Percentiles rank a stretch among this genome's conserved stretches.
Evolutionary conservation across 2,888 invertebrate species (phyloP).

Genomic region (Chrysodeixis includens): DNA sequence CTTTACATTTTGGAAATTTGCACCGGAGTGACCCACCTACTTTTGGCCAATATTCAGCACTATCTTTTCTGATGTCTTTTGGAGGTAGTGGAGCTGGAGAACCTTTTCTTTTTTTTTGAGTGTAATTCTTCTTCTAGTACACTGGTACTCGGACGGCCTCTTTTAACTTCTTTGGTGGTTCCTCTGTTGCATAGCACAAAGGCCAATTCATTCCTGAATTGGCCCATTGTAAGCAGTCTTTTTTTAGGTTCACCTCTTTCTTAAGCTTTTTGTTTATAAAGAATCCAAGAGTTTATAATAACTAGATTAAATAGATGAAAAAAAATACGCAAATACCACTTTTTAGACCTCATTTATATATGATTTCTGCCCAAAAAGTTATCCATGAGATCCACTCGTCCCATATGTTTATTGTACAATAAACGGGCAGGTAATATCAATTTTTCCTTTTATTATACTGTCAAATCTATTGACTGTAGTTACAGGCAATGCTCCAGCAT

Average conservation of each 20-base stretch:
- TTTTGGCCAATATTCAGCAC: slow-evolving; percentile 69
- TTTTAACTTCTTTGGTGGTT: slow-evolving; percentile 65
- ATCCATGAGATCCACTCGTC: slow-evolving; percentile 27
- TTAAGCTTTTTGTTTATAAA: slow-evolving; percentile 40
- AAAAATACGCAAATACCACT: slow-evolving; percentile 36
- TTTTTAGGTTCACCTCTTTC: slow-evolving; percentile 65
- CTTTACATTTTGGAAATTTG: slow-evolving; percentile 69
- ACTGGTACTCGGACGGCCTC: slow-evolving; percentile 66
- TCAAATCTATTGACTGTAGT: slow-evolving; percentile 17
- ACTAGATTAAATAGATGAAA: slow-evolving; percentile 40
- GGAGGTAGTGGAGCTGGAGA: slow-evolving; percentile 67
- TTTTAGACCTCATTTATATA: slow-evolving; percentile 40
- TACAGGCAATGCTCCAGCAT: slow-evolving; percentile 24
- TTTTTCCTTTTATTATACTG: slow-evolving; percentile 9
- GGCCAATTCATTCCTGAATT: slow-evolving; percentile 64
- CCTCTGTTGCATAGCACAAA: slow-evolving; percentile 68
- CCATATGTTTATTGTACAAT: slow-evolving; percentile 22
- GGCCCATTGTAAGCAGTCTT: slow-evolving; percentile 65
- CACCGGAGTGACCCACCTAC: slow-evolving; percentile 68
- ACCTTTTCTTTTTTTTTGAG: slow-evolving; percentile 66
- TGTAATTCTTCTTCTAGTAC: slow-evolving; percentile 62
- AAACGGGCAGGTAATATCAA: slow-evolving; percentile 19
- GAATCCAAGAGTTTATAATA: slow-evolving; percentile 36
- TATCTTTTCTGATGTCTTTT: slow-evolving; percentile 71
- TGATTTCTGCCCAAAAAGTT: slow-evolving; percentile 25